These are phyloP conservation scores for Acrocephalus scirpaceus DNA, from an alignment of 2,797 vertebrate species.

Conservation along the genomic window DNA sequence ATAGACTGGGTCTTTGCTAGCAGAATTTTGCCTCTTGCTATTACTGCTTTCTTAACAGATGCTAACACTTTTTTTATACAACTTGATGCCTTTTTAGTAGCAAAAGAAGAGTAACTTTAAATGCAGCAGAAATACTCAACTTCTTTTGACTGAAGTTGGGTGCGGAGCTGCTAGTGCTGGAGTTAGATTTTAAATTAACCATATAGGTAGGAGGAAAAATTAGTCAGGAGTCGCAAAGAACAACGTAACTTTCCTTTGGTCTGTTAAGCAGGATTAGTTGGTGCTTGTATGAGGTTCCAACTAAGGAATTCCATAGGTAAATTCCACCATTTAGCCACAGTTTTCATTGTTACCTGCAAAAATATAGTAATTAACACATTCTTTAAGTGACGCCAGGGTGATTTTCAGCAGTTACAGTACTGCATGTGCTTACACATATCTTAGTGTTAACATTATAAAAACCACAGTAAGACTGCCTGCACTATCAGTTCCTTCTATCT, in stretches of 20 bases:
- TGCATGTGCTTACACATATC: background rate
- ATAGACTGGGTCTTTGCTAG: background rate
- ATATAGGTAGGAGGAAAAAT: background rate
- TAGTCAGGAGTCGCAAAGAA: background rate
- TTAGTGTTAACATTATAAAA: background rate
- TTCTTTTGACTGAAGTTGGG: background rate
- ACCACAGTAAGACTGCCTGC: background rate
- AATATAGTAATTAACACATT: background rate
- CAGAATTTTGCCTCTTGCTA: background rate
- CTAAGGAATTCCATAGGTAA: background rate
- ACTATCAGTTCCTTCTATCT: background rate
- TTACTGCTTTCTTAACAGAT: background rate
- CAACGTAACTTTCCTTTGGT: background rate
- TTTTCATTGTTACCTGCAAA: background rate
- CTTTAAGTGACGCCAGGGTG: background rate
- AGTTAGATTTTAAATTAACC: background rate
- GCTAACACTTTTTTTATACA: background rate
- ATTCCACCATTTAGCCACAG: background rate
- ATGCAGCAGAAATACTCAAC: background rate
- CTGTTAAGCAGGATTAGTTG: background rate
- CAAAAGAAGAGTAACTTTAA: background rate
- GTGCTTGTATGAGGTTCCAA: background rate
- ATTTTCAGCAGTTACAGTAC: background rate
- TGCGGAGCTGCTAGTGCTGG: background rate
- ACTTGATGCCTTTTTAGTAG: background rate